Base-by-base conservation (phyloP, 2,113 vertebrate species). In the Brienomyrus longianalis region DNA sequence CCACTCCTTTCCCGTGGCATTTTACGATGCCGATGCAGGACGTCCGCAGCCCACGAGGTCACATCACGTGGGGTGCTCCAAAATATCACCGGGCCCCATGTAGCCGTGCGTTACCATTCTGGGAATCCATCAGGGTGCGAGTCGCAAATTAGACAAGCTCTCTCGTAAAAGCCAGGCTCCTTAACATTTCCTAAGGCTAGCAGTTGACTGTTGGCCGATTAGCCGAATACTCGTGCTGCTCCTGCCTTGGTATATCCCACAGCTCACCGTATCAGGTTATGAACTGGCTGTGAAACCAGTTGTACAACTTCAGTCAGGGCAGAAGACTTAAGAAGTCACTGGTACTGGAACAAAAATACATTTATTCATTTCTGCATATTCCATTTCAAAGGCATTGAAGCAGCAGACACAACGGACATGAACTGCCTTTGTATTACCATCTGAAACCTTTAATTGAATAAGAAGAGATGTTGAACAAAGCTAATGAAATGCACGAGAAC, bases 1-100 rank as follows among this genome's bases (percentile, higher is more conserved):
- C 92, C 92, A 92, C 89, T 94, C 92, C 92, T 93, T 94, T 94
- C 94, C 91, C 91, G 92, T 91, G 91, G 48, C 88, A 90, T 70
- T 94, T 94, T 94, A 93, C 47, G 70, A 93, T 91, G 87, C 47
- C 88, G 21, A 88, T 91, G 91, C 91, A 70, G 89, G 91, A 91
- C 91, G 59, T 48, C 56, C 13, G 90, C 4, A 6, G 43, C 19
- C 59, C 50, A 43, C n/a, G 59, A 89, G 77, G 21, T 87, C 86
- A 48, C 23, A 54, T 8, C 77, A 83, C n/a, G 35, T 45, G 39
- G 77, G 48, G 3, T 11, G n/a, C 74, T 47, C 59, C 84, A 50
- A 88, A 90, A 70, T 70, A 90, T 10, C 3, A 74, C 19, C 21
- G 10, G 52, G 83, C 27, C n/a, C 86, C 43, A 9, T 31, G 56